A percentile compares a stretch with the other conserved stretches of the same genome.
These are phyloP conservation scores for Microcebus tavaratra DNA, from an alignment of 2,113 vertebrate genomes.

Conservation along the genomic window DNA sequence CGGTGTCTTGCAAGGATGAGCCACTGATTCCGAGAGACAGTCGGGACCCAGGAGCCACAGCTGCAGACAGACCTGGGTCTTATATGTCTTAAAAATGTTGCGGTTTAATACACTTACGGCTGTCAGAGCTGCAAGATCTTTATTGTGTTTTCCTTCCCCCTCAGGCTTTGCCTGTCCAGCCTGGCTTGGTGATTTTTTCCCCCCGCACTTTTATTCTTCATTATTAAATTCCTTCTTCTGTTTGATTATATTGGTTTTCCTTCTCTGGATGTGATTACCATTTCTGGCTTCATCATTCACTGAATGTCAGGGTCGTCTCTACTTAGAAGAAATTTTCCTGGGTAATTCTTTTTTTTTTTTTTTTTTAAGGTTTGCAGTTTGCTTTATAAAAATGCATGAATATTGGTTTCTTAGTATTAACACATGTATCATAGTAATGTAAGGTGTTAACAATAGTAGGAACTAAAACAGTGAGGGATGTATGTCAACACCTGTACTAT, in stretches of 20 bases:
- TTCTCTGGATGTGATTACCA: neutral
- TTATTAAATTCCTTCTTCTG: neutral
- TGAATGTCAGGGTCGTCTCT: slow-evolving; percentile 13
- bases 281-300: neutral
- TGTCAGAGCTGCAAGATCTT: neutral
- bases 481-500: no score
- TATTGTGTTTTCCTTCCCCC: neutral
- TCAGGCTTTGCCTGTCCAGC: neutral
- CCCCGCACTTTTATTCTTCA: neutral
- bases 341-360: neutral
- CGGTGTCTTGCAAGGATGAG: neutral
- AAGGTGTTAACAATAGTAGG: no score
- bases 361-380: no score
- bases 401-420: no score
- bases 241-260: slow-evolving; percentile 24
- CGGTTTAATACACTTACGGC: neutral
- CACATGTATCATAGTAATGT: no score
- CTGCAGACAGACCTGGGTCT: neutral
- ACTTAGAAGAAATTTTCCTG: neutral
- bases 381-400: no score
- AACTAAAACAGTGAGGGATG: no score
- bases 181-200: neutral
- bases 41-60: neutral
- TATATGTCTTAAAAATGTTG: neutral
- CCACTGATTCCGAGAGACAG: neutral